Evolutionary conservation across 2,797 vertebrate genomes (phyloP), one percentile per base, ranked within the genome.

Genomic region (Oreochromis mossambicus): DNA sequence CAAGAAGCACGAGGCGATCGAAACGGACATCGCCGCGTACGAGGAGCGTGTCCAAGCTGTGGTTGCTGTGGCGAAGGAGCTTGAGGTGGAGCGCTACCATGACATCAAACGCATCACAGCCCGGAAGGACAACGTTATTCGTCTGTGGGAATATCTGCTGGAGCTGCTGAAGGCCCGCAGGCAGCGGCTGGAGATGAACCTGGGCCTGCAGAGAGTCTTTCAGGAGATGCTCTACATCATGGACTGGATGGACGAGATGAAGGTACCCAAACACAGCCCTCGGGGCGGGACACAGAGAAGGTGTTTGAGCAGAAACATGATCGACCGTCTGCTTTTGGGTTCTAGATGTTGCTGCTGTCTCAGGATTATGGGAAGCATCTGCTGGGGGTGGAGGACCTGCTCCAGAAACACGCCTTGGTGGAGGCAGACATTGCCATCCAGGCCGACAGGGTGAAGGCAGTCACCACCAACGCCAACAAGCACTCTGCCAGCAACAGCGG

Each of bases 181-280:
- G 13, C 97, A 95, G 84, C 91, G 98, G 1, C 97, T 99, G 58
- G 98, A 99, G 96, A 97, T 97, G 96, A 99, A 97, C 94, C 96
- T 99, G 32, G 98, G 98, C 1, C 94, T 99, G 90, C 98, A 99
- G 92, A 97, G 97, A 21, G 98, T 99, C 89, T 99, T 99, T 96
- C 98, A 99, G 96, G 98, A 99, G 90, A 94, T 99, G 98, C 97
- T 99, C 1, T 97, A 98, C 95, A 98, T 99, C 90, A 99, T 99
- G 98, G 98, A 99, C 96, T 99, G 98, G 98, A 99, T 99, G 98
- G 98, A 99, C 2, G 98, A 99, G 94, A 99, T 98, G 97, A 99
- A 99, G 98, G 98, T 98, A 76, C 4, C 2, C 8, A 96, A 6
- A 3, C 8, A 32, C 15, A 2, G 15, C 15, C 4, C 15, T 32